Conservation (phyloP, 2,888 invertebrate genomes). For the Mesorhabditis belari region DNA sequence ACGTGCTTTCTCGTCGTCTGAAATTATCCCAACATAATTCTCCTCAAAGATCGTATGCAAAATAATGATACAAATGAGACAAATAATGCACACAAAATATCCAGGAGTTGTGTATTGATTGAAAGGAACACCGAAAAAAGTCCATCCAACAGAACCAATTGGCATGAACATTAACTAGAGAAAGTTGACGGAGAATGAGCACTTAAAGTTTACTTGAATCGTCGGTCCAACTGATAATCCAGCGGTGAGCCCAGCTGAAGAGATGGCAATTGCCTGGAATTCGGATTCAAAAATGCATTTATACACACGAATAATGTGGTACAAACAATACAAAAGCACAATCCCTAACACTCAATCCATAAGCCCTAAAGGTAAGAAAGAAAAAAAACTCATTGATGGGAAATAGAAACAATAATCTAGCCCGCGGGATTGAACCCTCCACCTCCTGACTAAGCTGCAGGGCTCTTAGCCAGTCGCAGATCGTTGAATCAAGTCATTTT, state of each 20-base stretch:
- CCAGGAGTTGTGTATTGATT: constrained; percentile 31
- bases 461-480: too few species aligned
- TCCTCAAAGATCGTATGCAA: constrained; percentile 15
- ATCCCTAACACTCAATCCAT: too few species aligned
- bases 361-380: too few species aligned
- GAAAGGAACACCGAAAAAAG: constrained; percentile 12
- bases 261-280: constrained; percentile 26
- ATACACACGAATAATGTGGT: too few species aligned
- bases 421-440: too few species aligned
- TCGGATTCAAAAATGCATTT: too few species aligned
- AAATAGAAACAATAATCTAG: too few species aligned
- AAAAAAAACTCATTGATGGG: too few species aligned
- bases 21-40: constrained; percentile 27
- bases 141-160: constrained; percentile 15
- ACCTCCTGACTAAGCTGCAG: too few species aligned
- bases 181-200: not conserved
- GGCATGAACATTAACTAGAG: constrained; percentile 21
- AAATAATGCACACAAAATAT: constrained; percentile 17
- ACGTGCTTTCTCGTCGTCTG: constrained; percentile 14
- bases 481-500: too few species aligned
- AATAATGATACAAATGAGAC: constrained; percentile 11
- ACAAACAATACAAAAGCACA: too few species aligned
- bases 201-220: constrained; percentile 18
- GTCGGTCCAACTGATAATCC: constrained; percentile 31
- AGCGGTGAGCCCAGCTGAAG: constrained; percentile 22